A percentile compares a stretch with the other conserved stretches of the same genome.
phyloP scores from a whole-genome alignment of 2,888 invertebrate species.

The Pseudococcus longispinus region DNA sequence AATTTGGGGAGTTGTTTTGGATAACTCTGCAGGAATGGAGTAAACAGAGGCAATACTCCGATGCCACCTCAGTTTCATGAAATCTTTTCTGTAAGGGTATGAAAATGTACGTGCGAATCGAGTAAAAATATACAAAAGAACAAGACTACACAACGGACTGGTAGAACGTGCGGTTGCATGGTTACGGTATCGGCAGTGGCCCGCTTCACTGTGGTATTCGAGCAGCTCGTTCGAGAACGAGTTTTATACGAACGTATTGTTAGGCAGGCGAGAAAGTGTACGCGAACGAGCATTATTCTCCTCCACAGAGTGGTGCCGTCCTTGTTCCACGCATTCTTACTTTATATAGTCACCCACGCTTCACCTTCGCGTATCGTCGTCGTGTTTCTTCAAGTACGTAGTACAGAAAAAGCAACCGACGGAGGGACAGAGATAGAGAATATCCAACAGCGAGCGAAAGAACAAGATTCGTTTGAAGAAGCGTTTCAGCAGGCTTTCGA shows the following conservation, averaged over 20 bases:
- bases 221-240: constrained; percentile 54
- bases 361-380: constrained; percentile 47
- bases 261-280: constrained; percentile 3
- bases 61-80: no score
- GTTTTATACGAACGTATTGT: constrained; percentile 20
- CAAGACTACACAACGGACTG: not conserved
- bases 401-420: not conserved
- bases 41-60: no score
- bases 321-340: constrained; percentile 55
- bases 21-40: no score
- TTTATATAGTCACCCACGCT: constrained; percentile 57
- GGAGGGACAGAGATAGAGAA: not conserved
- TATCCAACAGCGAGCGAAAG: not conserved
- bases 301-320: constrained; percentile 43
- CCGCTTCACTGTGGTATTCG: constrained; percentile 3
- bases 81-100: no score
- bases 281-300: constrained; percentile 38
- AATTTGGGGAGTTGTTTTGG: no score
- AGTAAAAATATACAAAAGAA: not conserved
- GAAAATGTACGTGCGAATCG: no score
- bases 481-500: not conserved
- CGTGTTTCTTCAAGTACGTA: not conserved
- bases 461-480: not conserved
- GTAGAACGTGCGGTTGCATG: constrained; percentile 19
- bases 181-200: constrained; percentile 7